These are phyloP conservation scores for Aegithalos caudatus DNA, from an alignment of 2,113 vertebrate species.

Conservation along the genomic window DNA sequence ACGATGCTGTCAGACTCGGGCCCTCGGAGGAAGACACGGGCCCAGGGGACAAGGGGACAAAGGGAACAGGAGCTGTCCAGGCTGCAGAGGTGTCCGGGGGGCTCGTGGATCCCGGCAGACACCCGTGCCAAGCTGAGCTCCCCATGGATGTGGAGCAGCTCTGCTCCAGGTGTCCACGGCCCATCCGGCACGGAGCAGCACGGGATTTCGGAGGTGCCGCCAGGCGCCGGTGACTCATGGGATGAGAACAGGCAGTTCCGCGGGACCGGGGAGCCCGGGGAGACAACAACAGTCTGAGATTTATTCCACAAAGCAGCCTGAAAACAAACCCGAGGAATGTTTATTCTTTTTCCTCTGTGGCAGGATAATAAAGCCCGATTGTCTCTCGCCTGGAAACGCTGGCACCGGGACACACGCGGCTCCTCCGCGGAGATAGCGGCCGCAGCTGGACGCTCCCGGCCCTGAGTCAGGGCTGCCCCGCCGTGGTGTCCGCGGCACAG, in stretches of 20 bases:
- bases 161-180: fast-evolving
- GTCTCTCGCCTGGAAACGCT: conserved; percentile 51
- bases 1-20: no score
- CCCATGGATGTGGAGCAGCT: background rate
- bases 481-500: fast-evolving
- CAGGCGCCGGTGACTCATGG: conserved; percentile 20
- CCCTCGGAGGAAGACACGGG: background rate
- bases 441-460: conserved; percentile 23
- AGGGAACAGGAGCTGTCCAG: background rate
- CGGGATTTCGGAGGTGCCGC: background rate
- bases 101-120: fast-evolving
- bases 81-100: background rate
- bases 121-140: background rate
- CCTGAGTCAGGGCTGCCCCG: conserved; percentile 13
- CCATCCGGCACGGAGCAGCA: fast-evolving
- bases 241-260: conserved; percentile 44
- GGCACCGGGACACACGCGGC: background rate
- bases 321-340: conserved; percentile 56
- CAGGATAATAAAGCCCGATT: conserved; percentile 54
- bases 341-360: conserved; percentile 53
- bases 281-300: conserved; percentile 59
- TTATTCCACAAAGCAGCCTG: conserved; percentile 51
- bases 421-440: background rate
- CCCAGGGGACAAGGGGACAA: background rate
- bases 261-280: background rate